These are phyloP conservation scores for Solen grandis DNA, from an alignment of 1,140 invertebrate species.

Conservation along the genomic window DNA sequence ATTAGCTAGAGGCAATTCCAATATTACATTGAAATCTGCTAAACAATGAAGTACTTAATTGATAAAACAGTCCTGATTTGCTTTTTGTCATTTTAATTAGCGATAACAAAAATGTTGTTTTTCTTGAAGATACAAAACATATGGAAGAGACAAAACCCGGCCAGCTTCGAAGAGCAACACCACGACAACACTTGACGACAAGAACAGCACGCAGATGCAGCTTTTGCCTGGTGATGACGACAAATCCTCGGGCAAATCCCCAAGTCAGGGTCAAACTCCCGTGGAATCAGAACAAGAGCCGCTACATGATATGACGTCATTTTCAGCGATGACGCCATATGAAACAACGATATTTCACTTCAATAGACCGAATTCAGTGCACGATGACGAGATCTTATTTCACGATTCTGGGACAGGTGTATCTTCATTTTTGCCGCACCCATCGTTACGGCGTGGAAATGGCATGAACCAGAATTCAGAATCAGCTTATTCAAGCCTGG, in stretches of 20 bases:
- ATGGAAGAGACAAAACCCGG: conserved; percentile 17
- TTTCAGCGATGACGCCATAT: background rate
- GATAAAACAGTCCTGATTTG: too few relatives aligned
- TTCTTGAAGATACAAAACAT: conserved; percentile 31
- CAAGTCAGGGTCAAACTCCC: background rate
- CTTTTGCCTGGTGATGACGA: conserved; percentile 31
- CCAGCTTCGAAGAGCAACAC: conserved; percentile 27
- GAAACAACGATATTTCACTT: conserved; percentile 55
- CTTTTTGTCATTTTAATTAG: too few relatives aligned
- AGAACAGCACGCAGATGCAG: conserved; percentile 37
- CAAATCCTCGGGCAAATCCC: background rate
- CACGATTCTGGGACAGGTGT: conserved; percentile 25
- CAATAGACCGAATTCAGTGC: conserved; percentile 27
- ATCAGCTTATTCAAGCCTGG: conserved; percentile 49
- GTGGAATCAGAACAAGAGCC: background rate
- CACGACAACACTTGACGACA: conserved; percentile 35
- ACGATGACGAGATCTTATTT: conserved; percentile 38
- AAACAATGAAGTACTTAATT: too few relatives aligned
- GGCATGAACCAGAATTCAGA: conserved; percentile 41
- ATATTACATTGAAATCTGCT: too few relatives aligned
- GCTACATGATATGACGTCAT: background rate
- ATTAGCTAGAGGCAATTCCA: too few relatives aligned
- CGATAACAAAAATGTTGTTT: too few relatives aligned
- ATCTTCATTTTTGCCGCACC: conserved; percentile 37
- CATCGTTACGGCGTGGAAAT: conserved; percentile 17